Evolutionary conservation across 2,888 invertebrate species (phyloP).

Genomic region (Sympetrum striolatum): DNA sequence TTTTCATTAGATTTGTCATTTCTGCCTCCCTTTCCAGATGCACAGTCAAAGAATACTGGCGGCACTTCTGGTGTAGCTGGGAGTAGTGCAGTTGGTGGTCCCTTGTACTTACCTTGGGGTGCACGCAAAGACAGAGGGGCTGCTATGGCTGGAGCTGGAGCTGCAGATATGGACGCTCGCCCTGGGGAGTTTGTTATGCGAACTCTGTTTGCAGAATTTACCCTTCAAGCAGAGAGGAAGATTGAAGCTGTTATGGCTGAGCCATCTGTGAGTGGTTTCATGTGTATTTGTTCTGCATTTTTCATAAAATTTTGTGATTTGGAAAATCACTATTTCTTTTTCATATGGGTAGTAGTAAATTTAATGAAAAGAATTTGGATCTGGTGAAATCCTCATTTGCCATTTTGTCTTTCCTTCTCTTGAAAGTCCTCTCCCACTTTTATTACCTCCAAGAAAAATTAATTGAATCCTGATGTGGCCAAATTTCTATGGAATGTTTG

Average conservation of each 20-base stretch:
- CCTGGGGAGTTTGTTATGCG: conserved; percentile 97
- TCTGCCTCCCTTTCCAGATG: neutral
- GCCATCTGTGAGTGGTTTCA: conserved; percentile 68
- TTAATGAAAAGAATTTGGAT: too few species aligned
- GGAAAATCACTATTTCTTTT: too few species aligned
- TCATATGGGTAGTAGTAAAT: too few species aligned
- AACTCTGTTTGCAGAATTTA: conserved; percentile 93
- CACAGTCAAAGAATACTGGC: neutral
- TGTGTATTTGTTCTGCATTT: too few species aligned
- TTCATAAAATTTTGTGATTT: too few species aligned
- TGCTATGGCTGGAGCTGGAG: conserved; percentile 59
- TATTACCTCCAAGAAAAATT: too few species aligned
- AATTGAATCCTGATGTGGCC: too few species aligned
- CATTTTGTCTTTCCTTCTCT: too few species aligned
- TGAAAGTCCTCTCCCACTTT: too few species aligned
- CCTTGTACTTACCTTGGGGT: conserved; percentile 76
- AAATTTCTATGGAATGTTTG: too few species aligned
- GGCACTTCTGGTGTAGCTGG: neutral
- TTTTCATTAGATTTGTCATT: too few species aligned
- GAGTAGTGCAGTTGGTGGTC: neutral
- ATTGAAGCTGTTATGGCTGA: conserved; percentile 95
- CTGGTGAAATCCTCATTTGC: too few species aligned
- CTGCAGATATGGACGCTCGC: conserved; percentile 71
- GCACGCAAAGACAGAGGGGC: conserved; percentile 73
- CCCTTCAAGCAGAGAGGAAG: conserved; percentile 91